Percentiles rank a stretch among this genome's conserved stretches.
Conservation (phyloP, 2,797 vertebrate species). For the Babyrousa celebensis region DNA sequence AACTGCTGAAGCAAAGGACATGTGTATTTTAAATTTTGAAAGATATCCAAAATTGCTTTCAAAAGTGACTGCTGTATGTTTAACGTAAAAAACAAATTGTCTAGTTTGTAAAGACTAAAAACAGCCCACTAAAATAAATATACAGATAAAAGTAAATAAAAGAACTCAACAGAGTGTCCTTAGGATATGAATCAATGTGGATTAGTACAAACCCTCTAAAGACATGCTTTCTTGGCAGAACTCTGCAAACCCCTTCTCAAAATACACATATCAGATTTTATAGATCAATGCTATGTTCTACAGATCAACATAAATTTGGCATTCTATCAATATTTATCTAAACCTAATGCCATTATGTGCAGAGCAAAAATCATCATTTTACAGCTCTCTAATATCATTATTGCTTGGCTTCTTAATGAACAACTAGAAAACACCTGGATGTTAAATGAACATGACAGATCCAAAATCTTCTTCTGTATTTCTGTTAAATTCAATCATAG, state of each 20-base stretch:
- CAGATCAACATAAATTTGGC: background rate
- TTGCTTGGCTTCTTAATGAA: slow-evolving; percentile 4
- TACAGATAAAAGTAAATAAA: slow-evolving; percentile 66
- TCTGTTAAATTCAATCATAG: slow-evolving; percentile 48
- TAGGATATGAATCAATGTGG: slow-evolving; percentile 45
- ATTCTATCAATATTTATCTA: slow-evolving; percentile 22
- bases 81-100: slow-evolving; percentile 48
- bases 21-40: slow-evolving; percentile 25
- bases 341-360: background rate
- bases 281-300: background rate
- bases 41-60: slow-evolving; percentile 41
- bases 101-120: slow-evolving; percentile 37
- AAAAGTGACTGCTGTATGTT: slow-evolving; percentile 12
- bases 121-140: slow-evolving; percentile 61
- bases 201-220: background rate
- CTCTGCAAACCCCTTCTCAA: background rate
- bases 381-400: background rate
- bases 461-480: background rate
- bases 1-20: background rate
- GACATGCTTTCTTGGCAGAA: background rate
- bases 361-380: slow-evolving; percentile 19
- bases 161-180: background rate
- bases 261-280: slow-evolving; percentile 53
- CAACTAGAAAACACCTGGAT: slow-evolving; percentile 20
- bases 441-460: background rate